Conservation (phyloP, 2,113 vertebrate genomes). For the Talpa occidentalis region DNA sequence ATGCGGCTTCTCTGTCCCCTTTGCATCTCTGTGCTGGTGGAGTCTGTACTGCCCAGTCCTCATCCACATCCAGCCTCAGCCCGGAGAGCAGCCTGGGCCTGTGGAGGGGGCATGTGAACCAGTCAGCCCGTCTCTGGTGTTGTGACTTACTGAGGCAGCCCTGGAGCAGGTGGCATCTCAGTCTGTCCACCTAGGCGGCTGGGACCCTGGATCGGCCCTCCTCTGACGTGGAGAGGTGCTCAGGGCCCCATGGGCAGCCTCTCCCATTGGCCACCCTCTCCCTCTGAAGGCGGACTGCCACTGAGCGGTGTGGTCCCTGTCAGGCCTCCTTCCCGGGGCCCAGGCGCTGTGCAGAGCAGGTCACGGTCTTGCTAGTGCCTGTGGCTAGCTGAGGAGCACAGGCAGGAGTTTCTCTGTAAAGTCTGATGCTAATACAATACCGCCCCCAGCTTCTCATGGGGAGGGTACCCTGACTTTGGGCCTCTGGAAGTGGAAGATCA, state of each 20-base stretch:
- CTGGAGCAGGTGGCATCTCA: not conserved
- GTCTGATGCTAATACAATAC: slow-evolving; percentile 67
- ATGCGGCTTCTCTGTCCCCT: not conserved
- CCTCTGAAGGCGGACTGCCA: no score
- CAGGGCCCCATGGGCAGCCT: not conserved
- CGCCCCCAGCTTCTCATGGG: not conserved
- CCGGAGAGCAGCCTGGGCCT: not conserved
- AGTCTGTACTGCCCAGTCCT: no score
- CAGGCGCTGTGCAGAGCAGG: not conserved
- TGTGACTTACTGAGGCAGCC: not conserved
- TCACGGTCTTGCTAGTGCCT: not conserved
- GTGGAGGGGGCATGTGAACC: no score
- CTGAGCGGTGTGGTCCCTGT: no score
- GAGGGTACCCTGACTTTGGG: not conserved
- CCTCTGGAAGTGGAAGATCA: not conserved
- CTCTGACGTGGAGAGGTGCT: not conserved
- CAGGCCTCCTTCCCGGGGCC: slow-evolving; percentile 43
- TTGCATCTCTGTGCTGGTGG: not conserved
- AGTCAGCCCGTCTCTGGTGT: not conserved
- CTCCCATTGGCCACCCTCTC: no score
- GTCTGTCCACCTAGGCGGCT: not conserved
- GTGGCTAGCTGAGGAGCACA: not conserved
- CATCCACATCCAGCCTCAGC: not conserved
- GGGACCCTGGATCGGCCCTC: not conserved
- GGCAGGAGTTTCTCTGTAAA: slow-evolving; percentile 65